Conservation (phyloP, 2,113 vertebrate genomes). For the Xiphorhynchus elegans region DNA sequence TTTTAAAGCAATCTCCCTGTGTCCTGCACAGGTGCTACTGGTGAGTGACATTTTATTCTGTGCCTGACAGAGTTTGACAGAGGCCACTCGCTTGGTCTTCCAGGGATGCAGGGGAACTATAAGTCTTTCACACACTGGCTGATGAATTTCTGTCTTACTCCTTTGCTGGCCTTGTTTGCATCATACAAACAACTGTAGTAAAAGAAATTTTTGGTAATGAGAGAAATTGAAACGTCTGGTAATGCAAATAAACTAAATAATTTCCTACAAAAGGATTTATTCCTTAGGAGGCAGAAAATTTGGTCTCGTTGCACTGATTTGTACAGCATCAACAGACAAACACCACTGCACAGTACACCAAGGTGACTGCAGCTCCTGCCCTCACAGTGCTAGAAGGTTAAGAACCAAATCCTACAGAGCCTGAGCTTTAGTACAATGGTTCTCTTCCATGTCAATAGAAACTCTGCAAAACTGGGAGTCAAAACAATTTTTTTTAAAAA, state of each 20-base stretch:
- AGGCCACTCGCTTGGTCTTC: neutral
- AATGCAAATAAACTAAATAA: neutral
- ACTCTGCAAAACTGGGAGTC: neutral
- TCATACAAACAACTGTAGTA: neutral
- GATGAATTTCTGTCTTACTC: neutral
- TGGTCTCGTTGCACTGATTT: neutral
- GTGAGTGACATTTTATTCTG: neutral
- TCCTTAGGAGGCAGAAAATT: neutral
- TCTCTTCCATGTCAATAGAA: neutral
- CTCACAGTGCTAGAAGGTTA: neutral
- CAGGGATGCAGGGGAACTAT: neutral
- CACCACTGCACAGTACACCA: neutral
- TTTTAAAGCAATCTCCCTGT: neutral
- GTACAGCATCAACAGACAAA: neutral
- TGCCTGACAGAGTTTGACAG: neutral
- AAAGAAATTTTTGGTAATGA: neutral
- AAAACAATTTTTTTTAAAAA: neutral
- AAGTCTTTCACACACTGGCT: neutral
- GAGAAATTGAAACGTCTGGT: neutral
- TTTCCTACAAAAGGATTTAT: neutral
- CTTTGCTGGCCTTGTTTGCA: neutral
- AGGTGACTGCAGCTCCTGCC: neutral
- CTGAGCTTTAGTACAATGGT: neutral
- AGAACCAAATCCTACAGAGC: neutral
- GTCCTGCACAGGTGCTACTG: neutral